Percentiles rank a stretch among this genome's conserved stretches.
These are phyloP conservation scores for Accipiter virgatus DNA, from an alignment of 2,113 vertebrate genomes.

Conservation along the genomic window DNA sequence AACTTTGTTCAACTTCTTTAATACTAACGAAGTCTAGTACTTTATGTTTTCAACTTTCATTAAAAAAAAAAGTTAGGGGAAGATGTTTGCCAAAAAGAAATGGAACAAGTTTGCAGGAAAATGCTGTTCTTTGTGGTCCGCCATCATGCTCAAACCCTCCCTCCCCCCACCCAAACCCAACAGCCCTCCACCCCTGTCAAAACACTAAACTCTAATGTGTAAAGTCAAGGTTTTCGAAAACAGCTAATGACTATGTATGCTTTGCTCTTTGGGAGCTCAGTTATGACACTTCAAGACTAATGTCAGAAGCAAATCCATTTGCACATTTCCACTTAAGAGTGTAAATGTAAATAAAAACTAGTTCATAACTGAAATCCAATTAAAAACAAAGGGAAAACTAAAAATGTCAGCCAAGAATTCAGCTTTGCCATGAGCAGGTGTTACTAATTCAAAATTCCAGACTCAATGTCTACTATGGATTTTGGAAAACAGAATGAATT, in stretches of 20 bases:
- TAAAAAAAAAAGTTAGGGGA: neutral
- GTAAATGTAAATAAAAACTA: neutral
- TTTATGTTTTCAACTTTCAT: neutral
- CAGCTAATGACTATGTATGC: neutral
- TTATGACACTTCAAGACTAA: neutral
- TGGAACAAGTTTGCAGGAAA: neutral
- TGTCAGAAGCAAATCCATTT: neutral
- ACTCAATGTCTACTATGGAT: neutral
- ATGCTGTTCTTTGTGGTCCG: neutral
- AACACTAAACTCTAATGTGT: neutral
- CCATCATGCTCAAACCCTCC: neutral
- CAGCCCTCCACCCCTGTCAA: neutral
- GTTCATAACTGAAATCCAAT: neutral
- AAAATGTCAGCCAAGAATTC: neutral
- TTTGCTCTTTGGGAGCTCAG: neutral
- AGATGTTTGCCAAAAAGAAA: neutral
- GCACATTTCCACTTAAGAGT: neutral
- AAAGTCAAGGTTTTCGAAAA: neutral
- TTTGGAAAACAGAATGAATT: neutral
- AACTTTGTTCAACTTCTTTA: neutral
- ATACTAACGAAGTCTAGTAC: neutral
- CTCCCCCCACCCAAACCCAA: accelerated
- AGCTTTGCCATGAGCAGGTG: neutral
- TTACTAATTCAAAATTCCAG: neutral
- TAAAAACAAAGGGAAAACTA: neutral